phyloP scores from a whole-genome alignment of 2,797 vertebrate species.

The Sebastes miniatus region DNA sequence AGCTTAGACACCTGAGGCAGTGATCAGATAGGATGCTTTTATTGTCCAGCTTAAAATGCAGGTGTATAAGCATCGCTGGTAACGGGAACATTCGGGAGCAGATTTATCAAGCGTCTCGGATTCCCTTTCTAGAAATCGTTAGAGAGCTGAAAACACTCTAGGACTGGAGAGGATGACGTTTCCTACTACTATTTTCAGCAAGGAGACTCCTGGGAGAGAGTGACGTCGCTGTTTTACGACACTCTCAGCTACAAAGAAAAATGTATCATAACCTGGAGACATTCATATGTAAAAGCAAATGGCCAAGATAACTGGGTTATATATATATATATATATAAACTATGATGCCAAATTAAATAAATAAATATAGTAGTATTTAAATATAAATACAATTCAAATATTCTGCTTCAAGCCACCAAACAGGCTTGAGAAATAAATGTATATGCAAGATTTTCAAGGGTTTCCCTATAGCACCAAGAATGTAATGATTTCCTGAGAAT shows the following conservation, averaged over 20 bases:
- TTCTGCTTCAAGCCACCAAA: not conserved
- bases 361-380: not conserved
- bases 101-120: constrained; percentile 13
- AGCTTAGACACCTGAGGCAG: constrained; percentile 38
- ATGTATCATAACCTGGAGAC: not conserved
- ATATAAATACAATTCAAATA: not conserved
- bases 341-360: not conserved
- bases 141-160: not conserved
- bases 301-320: not conserved
- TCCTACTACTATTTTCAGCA: not conserved
- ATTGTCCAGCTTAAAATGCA: constrained; percentile 24
- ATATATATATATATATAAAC: not conserved
- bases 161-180: not conserved
- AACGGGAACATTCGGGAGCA: not conserved
- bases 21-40: constrained; percentile 43
- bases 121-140: constrained; percentile 8
- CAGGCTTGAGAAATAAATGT: not conserved
- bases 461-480: not conserved
- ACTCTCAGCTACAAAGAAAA: not conserved
- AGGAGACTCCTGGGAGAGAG: constrained; percentile 10
- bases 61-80: not conserved
- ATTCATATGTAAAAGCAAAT: not conserved
- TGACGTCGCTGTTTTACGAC: not conserved
- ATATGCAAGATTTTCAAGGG: no score
- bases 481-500: not conserved